Evolutionary conservation across 2,113 vertebrate genomes (phyloP), one percentile per base, ranked within the genome.

Genomic region (Perca schrenkii): DNA sequence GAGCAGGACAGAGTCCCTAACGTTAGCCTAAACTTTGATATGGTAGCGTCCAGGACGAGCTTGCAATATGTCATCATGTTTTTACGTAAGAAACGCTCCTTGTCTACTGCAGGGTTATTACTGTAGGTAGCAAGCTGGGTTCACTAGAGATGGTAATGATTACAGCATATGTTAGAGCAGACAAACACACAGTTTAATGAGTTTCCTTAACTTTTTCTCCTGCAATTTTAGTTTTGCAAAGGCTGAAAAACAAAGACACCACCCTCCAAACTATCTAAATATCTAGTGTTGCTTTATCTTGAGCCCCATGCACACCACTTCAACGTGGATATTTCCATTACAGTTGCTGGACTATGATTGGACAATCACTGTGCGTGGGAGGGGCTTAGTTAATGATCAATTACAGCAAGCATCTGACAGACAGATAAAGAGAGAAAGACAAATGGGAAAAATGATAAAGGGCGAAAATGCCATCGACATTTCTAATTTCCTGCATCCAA

Each of bases 381-480:
- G 61, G 64, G 21, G 8, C 40, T 80, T 72, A 43, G 7, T 52
- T 16, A 74, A 78, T 47, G 12, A 10, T 72, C 66, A 31, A 10
- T 61, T 66, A 56, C 22, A 28, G 15, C 13, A 54, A 72, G 57
- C 6, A 31, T 72, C 28, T 74, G 74, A 84, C 57, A 73, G 69
- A 66, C 16, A 43, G 21, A 80, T 56, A 69, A 72, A 76, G 73
- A 69, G 74, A 8, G 17, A 22, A 47, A 71, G 77, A 86, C 14
- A 71, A 77, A 90, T 61, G 68, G 54, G 47, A 67, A 49, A 66
- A 83, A 50, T 1, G 40, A 84, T 66, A 63, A 74, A 79, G 21
- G 75, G 17, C 13, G n/a, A 53, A 87, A 81, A 89, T 85, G 63
- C 81, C 86, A 88, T 62, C 5, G 47, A 91, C 84, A 90, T 93